Conservation (phyloP, 2,888 invertebrate genomes). For the Amiota minor region DNA sequence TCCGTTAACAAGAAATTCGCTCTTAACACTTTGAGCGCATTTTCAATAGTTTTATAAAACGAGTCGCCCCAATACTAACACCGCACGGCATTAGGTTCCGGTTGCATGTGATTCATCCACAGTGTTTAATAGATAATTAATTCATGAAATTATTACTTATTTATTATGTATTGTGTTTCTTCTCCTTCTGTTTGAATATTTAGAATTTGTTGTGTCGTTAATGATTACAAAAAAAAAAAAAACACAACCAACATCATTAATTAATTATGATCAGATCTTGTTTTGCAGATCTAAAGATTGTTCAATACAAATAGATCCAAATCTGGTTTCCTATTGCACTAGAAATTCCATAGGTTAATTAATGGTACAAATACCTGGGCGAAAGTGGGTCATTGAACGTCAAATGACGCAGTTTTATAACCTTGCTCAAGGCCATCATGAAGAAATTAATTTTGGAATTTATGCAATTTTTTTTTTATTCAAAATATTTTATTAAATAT, state of each 20-base stretch:
- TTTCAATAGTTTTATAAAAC: conserved; percentile 57
- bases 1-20: conserved; percentile 65
- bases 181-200: conserved; percentile 36
- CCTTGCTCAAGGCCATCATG: conserved; percentile 2
- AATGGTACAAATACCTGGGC: conserved; percentile 49
- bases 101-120: conserved; percentile 58
- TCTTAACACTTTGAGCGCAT: conserved; percentile 66
- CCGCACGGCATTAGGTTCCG: neutral
- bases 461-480: neutral
- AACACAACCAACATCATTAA: conserved; percentile 57
- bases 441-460: neutral
- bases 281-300: conserved; percentile 36
- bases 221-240: conserved; percentile 57
- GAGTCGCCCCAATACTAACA: conserved; percentile 44
- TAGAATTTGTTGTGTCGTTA: conserved; percentile 60
- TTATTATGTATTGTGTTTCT: conserved; percentile 47
- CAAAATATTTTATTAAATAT: no score
- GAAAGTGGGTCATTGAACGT: conserved; percentile 57
- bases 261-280: conserved; percentile 60
- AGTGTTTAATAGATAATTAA: conserved; percentile 62
- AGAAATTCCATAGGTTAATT: conserved; percentile 56
- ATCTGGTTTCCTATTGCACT: conserved; percentile 56
- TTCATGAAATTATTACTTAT: conserved; percentile 57
- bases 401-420: conserved; percentile 23
- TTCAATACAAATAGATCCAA: conserved; percentile 29